Conservation (phyloP, 2,797 vertebrate species). For the Agapornis canus region DNA sequence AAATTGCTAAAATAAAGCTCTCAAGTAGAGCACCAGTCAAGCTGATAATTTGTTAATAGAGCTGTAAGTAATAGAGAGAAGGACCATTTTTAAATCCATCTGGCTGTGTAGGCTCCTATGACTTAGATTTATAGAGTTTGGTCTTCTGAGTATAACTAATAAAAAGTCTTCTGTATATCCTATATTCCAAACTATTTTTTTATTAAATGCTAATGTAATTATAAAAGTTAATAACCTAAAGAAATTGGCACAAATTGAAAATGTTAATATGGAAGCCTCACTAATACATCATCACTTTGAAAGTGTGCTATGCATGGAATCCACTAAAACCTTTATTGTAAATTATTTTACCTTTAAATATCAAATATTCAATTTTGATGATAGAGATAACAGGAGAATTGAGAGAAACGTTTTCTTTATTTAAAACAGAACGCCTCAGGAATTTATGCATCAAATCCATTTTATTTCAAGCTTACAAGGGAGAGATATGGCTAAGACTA, state of each 20-base stretch:
- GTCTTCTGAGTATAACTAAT: background rate
- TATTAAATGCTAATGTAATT: conserved; percentile 65
- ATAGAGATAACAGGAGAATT: background rate
- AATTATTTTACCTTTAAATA: background rate
- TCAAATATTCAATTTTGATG: background rate
- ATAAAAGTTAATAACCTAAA: conserved; percentile 62
- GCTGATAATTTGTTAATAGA: background rate
- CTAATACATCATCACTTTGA: conserved; percentile 34
- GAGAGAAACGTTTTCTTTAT: background rate
- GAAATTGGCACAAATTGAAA: conserved; percentile 40
- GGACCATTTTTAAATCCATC: background rate
- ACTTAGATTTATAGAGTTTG: background rate
- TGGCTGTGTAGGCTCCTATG: background rate
- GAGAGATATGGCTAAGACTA: background rate
- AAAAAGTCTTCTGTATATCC: background rate
- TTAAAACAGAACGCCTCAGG: background rate
- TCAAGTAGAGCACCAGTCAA: background rate
- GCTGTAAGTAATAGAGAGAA: background rate
- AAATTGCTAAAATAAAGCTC: background rate
- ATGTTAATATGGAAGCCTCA: conserved; percentile 24
- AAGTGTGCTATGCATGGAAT: background rate
- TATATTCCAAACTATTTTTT: conserved; percentile 29
- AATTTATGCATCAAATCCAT: background rate
- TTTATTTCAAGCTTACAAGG: background rate
- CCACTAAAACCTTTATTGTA: background rate